phyloP scores from a whole-genome alignment of 2,888 invertebrate genomes.

The Trachelus troglodyta region DNA sequence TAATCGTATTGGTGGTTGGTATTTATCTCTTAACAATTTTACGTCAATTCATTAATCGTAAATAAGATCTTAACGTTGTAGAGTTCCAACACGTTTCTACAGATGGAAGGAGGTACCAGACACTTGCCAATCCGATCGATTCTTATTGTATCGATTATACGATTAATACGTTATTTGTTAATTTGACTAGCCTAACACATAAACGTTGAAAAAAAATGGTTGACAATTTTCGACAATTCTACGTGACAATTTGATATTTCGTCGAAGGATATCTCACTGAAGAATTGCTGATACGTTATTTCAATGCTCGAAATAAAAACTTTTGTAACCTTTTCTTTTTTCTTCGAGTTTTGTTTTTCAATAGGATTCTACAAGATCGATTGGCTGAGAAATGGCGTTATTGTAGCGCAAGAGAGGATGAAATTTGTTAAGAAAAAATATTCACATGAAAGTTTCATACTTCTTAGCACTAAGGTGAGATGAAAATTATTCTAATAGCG shows the following conservation, averaged over 20 bases:
- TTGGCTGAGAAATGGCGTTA: neutral
- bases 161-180: slow-evolving; percentile 11
- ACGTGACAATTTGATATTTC: slow-evolving; percentile 18
- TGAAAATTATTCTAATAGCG: neutral
- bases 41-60: neutral
- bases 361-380: neutral
- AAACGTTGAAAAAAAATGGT: slow-evolving; percentile 54
- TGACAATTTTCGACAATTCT: slow-evolving; percentile 44
- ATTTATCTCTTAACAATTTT: neutral
- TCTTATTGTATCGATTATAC: neutral
- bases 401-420: neutral
- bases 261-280: neutral
- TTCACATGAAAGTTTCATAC: neutral
- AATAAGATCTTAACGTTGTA: neutral
- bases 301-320: slow-evolving; percentile 17
- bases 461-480: neutral
- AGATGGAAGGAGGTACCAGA: neutral
- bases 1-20: neutral
- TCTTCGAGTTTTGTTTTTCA: slow-evolving; percentile 8
- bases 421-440: neutral
- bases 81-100: neutral
- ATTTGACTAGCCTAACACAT: slow-evolving; percentile 49
- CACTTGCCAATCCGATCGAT: neutral
- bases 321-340: neutral
- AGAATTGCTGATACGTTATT: slow-evolving; percentile 11